Conservation (phyloP, 30 jellyfish, hydroid and myxozoan species). For the Nemopilema nomurai region DNA sequence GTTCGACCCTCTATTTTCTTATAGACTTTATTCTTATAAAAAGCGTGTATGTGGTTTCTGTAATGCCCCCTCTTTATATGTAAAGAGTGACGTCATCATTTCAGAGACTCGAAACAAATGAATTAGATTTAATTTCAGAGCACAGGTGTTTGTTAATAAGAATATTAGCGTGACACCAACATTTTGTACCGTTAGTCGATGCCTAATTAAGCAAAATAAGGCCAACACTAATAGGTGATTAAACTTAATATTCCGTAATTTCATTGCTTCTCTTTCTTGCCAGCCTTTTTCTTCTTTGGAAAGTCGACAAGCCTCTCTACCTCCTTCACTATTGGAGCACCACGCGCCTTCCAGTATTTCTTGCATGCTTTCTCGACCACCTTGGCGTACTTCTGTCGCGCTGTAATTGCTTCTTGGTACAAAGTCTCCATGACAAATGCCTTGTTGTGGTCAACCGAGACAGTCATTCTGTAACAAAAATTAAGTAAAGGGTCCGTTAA, state of each 20-base stretch:
- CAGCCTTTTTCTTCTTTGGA: slow-evolving; percentile 56
- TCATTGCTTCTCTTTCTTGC: slow-evolving; percentile 28
- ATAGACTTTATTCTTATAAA: no score
- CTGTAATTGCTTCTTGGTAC: slow-evolving; percentile 40
- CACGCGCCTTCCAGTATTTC: slow-evolving; percentile 55
- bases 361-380: slow-evolving; percentile 49
- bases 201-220: no score
- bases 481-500: not conserved
- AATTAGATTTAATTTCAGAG: no score
- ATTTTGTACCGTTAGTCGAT: no score
- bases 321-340: slow-evolving; percentile 43
- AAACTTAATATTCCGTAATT: not conserved
- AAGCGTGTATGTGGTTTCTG: no score
- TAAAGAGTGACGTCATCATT: no score
- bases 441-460: slow-evolving; percentile 27
- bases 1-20: no score
- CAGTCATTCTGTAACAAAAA: slow-evolving; percentile 19
- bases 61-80: no score
- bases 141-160: no score
- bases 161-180: no score
- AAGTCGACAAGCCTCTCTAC: slow-evolving; percentile 24
- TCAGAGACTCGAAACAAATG: no score
- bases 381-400: slow-evolving; percentile 38
- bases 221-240: no score
- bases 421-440: slow-evolving; percentile 38